Evolutionary conservation across 2,797 vertebrate species (phyloP).

Genomic region (Prionace glauca): DNA sequence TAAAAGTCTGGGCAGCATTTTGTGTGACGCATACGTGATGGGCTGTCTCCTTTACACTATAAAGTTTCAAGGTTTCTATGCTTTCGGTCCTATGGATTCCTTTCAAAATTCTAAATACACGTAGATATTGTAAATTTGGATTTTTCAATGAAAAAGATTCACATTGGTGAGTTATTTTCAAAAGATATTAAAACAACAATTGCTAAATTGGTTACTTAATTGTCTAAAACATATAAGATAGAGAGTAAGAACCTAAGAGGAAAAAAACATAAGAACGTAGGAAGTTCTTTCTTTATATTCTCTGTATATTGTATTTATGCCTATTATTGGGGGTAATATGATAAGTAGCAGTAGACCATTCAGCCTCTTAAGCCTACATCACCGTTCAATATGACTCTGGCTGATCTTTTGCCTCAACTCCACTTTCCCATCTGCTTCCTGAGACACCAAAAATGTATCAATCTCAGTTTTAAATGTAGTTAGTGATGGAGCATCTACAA

Average conservation of each 20-base stretch:
- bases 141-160: background rate
- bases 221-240: background rate
- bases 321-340: no score
- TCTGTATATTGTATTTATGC: no score
- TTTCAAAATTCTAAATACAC: background rate
- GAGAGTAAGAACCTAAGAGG: background rate
- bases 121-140: background rate
- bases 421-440: background rate
- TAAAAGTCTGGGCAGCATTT: no score
- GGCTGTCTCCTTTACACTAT: no score
- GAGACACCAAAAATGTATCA: background rate
- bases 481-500: background rate
- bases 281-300: background rate
- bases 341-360: background rate
- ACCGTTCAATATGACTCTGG: background rate
- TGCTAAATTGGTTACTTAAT: background rate
- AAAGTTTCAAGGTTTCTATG: background rate
- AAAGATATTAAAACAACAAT: background rate
- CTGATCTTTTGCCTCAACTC: background rate
- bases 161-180: background rate
- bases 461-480: background rate
- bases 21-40: no score
- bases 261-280: background rate
- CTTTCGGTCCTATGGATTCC: background rate
- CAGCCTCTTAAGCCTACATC: background rate